Conservation (phyloP, 2,797 vertebrate species). For the Schizopygopsis pylzovi region DNA sequence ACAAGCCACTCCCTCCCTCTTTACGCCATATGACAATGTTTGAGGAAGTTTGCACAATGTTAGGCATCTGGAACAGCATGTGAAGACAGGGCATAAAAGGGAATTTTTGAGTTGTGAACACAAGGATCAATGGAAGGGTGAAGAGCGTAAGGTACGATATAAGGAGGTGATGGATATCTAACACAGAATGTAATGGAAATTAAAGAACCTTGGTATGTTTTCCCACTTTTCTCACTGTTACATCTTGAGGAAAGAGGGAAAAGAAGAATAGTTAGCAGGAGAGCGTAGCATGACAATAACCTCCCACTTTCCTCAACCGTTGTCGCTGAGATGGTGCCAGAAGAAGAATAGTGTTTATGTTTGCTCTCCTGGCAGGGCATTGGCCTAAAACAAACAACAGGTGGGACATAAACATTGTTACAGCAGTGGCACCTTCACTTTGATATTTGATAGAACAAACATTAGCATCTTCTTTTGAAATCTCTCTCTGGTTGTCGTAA, state of each 20-base stretch:
- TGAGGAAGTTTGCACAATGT: conserved; percentile 61
- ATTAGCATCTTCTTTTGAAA: conserved; percentile 46
- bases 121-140: conserved; percentile 50
- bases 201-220: not conserved
- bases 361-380: conserved; percentile 74
- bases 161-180: conserved; percentile 20
- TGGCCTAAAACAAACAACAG: conserved; percentile 73
- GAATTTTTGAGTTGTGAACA: conserved; percentile 25
- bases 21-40: conserved; percentile 29
- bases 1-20: conserved; percentile 41
- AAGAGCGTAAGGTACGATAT: conserved; percentile 70
- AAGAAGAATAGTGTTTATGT: conserved; percentile 74
- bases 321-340: conserved; percentile 53
- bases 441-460: conserved; percentile 48
- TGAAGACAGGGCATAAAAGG: not conserved
- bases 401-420: conserved; percentile 68
- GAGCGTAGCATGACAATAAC: conserved; percentile 42
- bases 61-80: conserved; percentile 58
- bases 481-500: conserved; percentile 43
- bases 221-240: conserved; percentile 5
- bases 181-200: conserved; percentile 17
- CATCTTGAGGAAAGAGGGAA: conserved; percentile 8
- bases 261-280: conserved; percentile 21
- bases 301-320: conserved; percentile 58
- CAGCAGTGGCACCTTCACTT: conserved; percentile 25